Base-by-base conservation (phyloP, 37 sponge, comb jelly and placozoan species). In the Spongia lamella region DNA sequence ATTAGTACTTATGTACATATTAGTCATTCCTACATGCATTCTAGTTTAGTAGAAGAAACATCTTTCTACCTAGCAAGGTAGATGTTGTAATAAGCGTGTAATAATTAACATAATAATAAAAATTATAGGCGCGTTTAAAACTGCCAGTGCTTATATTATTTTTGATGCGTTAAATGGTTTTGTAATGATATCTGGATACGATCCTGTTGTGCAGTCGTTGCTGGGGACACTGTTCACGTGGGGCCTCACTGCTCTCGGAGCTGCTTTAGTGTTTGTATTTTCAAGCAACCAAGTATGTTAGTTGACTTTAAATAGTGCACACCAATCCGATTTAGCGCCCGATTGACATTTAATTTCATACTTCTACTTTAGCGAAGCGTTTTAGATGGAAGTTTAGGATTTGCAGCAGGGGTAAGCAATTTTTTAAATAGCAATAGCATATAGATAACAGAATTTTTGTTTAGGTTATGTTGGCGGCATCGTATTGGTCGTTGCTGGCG, bases 401-500 rank as follows among this genome's bases (percentile, higher is more conserved):
- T 94, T 80, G 92, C 95, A 19, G 88, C 95, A 56, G 95, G 95
- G 21, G 95, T 94, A 61, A 84, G 95, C 73, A 43, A 33, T 1
- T 19, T 32, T 32, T n/a, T n/a, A n/a, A n/a, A n/a, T n/a, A n/a
- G n/a, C n/a, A n/a, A n/a, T n/a, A n/a, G n/a, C n/a, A n/a, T n/a
- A n/a, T n/a, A n/a, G n/a, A n/a, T n/a, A n/a, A n/a, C n/a, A n/a
- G n/a, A n/a, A n/a, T n/a, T n/a, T n/a, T n/a, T n/a, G n/a, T n/a
- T 2, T 80, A 93, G 92, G 97, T 97, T 30, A 97, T 97, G 97
- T 58, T 97, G 61, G 97, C 97, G 58, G 97, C 97, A 5, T 88
- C 89, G 24, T 97, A 88, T 65, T 97, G 97, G 97, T 97, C 94
- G 0, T 84, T 97, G 32, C 73, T 97, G 54, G 78, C 84, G 38